A percentile compares a stretch with the other conserved stretches of the same genome.
Conservation (phyloP, 1,140 invertebrate species). For the Drosophila kepulauana region DNA sequence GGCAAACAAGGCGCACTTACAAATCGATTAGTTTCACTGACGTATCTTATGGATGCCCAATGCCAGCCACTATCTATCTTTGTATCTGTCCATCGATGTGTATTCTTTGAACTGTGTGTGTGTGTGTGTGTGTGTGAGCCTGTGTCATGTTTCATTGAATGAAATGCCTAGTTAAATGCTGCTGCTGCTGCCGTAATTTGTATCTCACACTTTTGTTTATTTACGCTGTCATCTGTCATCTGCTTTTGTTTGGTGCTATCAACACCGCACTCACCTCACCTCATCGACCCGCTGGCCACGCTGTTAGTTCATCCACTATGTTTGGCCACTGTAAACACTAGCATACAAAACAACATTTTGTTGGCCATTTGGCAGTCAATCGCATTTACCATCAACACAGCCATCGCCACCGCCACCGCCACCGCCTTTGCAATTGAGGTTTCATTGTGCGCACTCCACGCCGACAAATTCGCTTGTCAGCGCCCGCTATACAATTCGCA, state of each 20-base stretch:
- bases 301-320: background rate
- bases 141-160: constrained; percentile 64
- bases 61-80: constrained; percentile 33
- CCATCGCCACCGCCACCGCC: background rate
- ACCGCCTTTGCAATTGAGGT: constrained; percentile 39
- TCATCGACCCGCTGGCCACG: background rate
- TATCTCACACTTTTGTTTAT: constrained; percentile 71
- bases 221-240: constrained; percentile 79
- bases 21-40: constrained; percentile 62
- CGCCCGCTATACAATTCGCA: constrained; percentile 24
- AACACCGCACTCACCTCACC: background rate
- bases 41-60: constrained; percentile 53
- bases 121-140: constrained; percentile 20
- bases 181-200: constrained; percentile 66
- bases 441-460: constrained; percentile 34
- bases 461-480: constrained; percentile 66
- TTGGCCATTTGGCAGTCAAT: constrained; percentile 74
- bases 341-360: constrained; percentile 47
- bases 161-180: constrained; percentile 73
- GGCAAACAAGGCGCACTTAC: constrained; percentile 27
- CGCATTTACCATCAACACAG: constrained; percentile 37
- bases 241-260: constrained; percentile 63
- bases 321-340: constrained; percentile 32
- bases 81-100: background rate
- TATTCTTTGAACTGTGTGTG: constrained; percentile 1